Conservation (phyloP, 2,888 invertebrate genomes). For the Spodoptera littoralis region DNA sequence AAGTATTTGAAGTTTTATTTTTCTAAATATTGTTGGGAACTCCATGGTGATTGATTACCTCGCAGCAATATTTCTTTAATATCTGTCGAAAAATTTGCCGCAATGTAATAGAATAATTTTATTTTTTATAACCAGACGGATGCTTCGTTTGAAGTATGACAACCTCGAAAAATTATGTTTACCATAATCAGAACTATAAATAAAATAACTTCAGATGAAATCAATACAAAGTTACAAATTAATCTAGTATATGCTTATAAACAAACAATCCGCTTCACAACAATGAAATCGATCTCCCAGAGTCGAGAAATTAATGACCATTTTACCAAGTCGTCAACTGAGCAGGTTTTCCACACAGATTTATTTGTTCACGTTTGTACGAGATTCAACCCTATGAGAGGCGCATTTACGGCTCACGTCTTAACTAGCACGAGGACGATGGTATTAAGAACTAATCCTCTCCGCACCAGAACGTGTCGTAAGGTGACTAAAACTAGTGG, state of each 20-base stretch:
- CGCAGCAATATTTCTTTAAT: conserved; percentile 82
- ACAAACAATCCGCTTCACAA: conserved; percentile 44
- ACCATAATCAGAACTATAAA: background rate
- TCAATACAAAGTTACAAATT: conserved; percentile 12
- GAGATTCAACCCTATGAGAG: conserved; percentile 40
- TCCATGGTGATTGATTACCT: conserved; percentile 82
- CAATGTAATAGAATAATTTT: conserved; percentile 71
- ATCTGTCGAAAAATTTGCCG: conserved; percentile 83
- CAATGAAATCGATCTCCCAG: conserved; percentile 47
- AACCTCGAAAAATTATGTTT: conserved; percentile 7
- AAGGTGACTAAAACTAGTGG: conserved; percentile 54
- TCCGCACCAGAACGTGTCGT: conserved; percentile 47
- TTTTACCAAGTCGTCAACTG: conserved; percentile 56
- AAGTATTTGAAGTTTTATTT: conserved; percentile 66
- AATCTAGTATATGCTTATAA: conserved; percentile 27
- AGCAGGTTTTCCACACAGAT: conserved; percentile 51
- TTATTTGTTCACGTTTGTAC: conserved; percentile 42
- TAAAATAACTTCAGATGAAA: background rate
- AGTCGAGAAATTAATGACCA: conserved; percentile 55
- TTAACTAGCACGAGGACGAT: conserved; percentile 22
- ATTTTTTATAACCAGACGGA: conserved; percentile 64
- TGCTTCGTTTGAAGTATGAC: conserved; percentile 39
- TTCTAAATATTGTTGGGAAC: conserved; percentile 69
- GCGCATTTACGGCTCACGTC: conserved; percentile 32
- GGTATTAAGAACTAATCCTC: conserved; percentile 57